Percentiles rank a stretch among this genome's conserved stretches.
These are phyloP conservation scores for Aurelia sp. DNA, from an alignment of 30 jellyfish, hydroid and myxozoan species.

Conservation along the genomic window DNA sequence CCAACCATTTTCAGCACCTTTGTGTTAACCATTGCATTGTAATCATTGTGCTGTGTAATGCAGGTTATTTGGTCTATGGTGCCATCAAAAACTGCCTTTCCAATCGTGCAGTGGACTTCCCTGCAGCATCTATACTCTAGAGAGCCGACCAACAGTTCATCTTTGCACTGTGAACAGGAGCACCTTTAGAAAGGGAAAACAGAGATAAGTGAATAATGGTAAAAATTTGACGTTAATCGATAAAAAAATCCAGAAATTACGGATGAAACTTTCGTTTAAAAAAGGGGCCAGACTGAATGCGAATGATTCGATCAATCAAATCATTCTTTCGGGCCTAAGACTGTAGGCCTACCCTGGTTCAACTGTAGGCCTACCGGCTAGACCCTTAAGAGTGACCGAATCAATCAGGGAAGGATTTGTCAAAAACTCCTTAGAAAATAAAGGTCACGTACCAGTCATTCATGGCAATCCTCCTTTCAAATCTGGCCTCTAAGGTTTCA, in stretches of 20 bases:
- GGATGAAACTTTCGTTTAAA: too few relatives aligned
- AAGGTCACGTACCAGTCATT: constrained; percentile 4
- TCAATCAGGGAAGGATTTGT: too few relatives aligned
- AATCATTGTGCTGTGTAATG: constrained; percentile 19
- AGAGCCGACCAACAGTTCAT: constrained; percentile 24
- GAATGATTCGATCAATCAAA: too few relatives aligned
- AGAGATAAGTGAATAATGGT: too few relatives aligned
- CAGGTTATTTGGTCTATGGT: constrained; percentile 18
- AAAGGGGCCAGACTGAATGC: too few relatives aligned
- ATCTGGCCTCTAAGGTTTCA: constrained; percentile 22
- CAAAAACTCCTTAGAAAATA: too few relatives aligned
- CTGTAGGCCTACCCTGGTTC: too few relatives aligned
- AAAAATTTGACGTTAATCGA: too few relatives aligned
- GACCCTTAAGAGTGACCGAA: too few relatives aligned
- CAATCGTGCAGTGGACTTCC: constrained; percentile 17
- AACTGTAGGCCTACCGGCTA: too few relatives aligned
- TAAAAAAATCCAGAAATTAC: too few relatives aligned
- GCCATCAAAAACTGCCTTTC: constrained; percentile 47
- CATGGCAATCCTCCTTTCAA: not conserved
- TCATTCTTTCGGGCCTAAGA: too few relatives aligned
- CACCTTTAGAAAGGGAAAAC: not conserved
- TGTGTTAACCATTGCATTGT: not conserved
- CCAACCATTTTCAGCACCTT: constrained; percentile 41
- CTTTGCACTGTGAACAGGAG: constrained; percentile 28
- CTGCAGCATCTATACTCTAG: constrained; percentile 53